Evolutionary conservation across 2,113 vertebrate species (phyloP).

Genomic region (Cyprinodon tularosa): DNA sequence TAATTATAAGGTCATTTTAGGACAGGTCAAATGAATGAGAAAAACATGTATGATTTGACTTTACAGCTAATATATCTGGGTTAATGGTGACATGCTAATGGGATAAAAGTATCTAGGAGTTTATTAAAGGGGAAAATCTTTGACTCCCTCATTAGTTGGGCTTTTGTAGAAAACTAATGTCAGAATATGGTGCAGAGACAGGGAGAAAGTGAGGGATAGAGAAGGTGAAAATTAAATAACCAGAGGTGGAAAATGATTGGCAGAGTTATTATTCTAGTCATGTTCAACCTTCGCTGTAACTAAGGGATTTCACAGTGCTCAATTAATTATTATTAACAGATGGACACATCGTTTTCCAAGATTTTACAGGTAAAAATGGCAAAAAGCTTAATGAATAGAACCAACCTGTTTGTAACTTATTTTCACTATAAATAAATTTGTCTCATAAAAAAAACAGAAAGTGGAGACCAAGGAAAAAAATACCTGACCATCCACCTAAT

Average conservation of each 20-base stretch:
- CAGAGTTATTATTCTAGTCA: background rate
- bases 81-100: constrained; percentile 33
- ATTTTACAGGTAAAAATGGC: too few relatives aligned
- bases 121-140: constrained; percentile 13
- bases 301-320: too few relatives aligned
- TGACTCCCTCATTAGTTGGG: constrained; percentile 33
- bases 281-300: background rate
- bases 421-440: too few relatives aligned
- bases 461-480: too few relatives aligned
- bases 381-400: too few relatives aligned
- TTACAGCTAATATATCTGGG: constrained; percentile 23
- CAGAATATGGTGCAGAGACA: background rate
- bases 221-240: background rate
- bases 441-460: too few relatives aligned
- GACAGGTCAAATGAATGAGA: constrained; percentile 12
- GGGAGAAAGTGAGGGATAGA: background rate
- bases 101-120: constrained; percentile 20
- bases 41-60: constrained; percentile 26
- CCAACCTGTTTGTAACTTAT: too few relatives aligned
- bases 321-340: too few relatives aligned
- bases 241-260: background rate
- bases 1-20: background rate
- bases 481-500: too few relatives aligned
- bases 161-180: constrained; percentile 18
- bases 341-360: too few relatives aligned